Evolutionary conservation across 2,888 invertebrate species (phyloP).

Genomic region (Noctuana brunneofusca): DNA sequence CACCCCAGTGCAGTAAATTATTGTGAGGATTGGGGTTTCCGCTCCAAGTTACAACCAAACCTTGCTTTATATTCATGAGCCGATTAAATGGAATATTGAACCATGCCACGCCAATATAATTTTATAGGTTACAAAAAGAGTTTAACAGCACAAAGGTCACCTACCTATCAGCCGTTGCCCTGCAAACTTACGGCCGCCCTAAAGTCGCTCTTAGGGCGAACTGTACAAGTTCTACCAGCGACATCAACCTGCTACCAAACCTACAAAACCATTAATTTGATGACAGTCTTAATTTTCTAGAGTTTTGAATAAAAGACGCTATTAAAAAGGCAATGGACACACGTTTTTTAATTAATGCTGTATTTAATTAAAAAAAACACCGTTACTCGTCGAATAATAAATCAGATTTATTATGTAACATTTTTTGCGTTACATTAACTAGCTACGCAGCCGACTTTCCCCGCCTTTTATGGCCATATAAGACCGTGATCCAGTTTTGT

Average conservation of each 20-base stretch:
- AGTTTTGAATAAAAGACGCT: too few species aligned
- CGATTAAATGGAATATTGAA: slow-evolving; percentile 17
- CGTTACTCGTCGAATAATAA: neutral
- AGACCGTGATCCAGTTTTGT: slow-evolving; percentile 64
- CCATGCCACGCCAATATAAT: neutral
- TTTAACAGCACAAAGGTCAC: too few species aligned
- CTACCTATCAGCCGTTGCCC: too few species aligned
- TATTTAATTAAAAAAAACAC: too few species aligned
- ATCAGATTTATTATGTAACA: slow-evolving; percentile 22
- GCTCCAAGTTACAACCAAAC: slow-evolving; percentile 11
- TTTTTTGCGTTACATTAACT: slow-evolving; percentile 23
- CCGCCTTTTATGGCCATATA: slow-evolving; percentile 38
- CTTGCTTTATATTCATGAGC: slow-evolving; percentile 26
- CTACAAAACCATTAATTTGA: too few species aligned
- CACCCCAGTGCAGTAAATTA: slow-evolving; percentile 32
- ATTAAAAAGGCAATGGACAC: too few species aligned
- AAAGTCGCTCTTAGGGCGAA: too few species aligned
- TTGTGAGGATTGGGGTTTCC: slow-evolving; percentile 21
- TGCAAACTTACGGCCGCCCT: too few species aligned
- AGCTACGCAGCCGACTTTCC: slow-evolving; percentile 33
- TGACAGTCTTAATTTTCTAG: too few species aligned
- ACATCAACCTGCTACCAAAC: too few species aligned
- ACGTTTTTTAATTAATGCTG: too few species aligned
- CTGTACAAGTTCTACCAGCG: too few species aligned
- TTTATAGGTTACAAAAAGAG: neutral